Percentiles rank a stretch among this genome's conserved stretches.
Conservation (phyloP, 2,113 vertebrate genomes). For the Xiphophorus couchianus region DNA sequence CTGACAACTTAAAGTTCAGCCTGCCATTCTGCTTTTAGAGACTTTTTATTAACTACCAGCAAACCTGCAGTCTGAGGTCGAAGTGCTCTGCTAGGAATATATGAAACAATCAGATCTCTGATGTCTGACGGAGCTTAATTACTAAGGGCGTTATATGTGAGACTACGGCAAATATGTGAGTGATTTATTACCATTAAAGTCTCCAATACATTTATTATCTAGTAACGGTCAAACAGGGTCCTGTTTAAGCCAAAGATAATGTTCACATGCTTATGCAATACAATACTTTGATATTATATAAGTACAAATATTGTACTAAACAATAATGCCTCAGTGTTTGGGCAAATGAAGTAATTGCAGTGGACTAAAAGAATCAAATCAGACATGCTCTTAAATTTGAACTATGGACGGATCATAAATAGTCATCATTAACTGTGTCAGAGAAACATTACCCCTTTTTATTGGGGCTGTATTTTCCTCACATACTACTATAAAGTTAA, state of each 20-base stretch:
- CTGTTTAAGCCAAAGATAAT: neutral
- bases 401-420: slow-evolving; percentile 75
- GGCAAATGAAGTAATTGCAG: slow-evolving; percentile 35
- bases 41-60: neutral
- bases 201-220: neutral
- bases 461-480: slow-evolving; percentile 78
- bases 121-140: neutral
- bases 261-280: slow-evolving; percentile 15
- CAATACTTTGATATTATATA: neutral
- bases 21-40: neutral
- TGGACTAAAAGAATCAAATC: slow-evolving; percentile 43
- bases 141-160: neutral
- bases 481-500: slow-evolving; percentile 78
- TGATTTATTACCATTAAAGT: slow-evolving; percentile 23
- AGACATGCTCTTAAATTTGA: slow-evolving; percentile 53
- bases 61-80: neutral
- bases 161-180: slow-evolving; percentile 19
- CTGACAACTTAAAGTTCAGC: neutral
- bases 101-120: neutral
- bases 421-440: slow-evolving; percentile 77
- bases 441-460: slow-evolving; percentile 79
- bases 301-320: neutral
- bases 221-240: slow-evolving; percentile 11
- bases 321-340: slow-evolving; percentile 23
- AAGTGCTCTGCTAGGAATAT: neutral